Conservation (phyloP, 2,888 invertebrate genomes). For the Tineola bisselliella region DNA sequence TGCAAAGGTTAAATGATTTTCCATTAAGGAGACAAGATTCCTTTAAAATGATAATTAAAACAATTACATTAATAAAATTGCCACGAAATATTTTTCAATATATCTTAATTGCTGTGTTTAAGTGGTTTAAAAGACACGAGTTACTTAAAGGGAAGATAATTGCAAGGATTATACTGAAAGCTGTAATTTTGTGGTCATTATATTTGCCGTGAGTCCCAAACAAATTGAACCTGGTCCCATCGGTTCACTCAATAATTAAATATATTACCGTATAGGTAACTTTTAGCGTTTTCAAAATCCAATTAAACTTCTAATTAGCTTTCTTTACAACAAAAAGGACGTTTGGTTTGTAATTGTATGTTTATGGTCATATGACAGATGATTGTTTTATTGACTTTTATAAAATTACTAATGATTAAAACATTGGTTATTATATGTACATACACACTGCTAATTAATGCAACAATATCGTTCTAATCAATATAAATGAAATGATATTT, state of each 20-base stretch:
- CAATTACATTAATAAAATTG: slow-evolving; percentile 2
- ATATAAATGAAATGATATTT: not conserved
- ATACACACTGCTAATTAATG: not conserved
- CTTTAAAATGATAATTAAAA: not conserved
- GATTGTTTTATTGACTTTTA: not conserved
- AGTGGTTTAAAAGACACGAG: slow-evolving; percentile 6
- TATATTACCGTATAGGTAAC: not conserved
- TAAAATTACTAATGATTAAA: not conserved
- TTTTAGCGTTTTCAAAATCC: not conserved
- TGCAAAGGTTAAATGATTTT: not conserved
- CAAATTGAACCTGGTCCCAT: not conserved
- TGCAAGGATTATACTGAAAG: slow-evolving; percentile 21
- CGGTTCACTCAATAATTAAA: slow-evolving; percentile 1
- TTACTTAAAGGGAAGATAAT: slow-evolving; percentile 2
- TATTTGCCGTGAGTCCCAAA: slow-evolving; percentile 24
- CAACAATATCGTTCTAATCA: not conserved
- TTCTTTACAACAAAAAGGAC: not conserved
- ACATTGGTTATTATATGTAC: too few relatives aligned
- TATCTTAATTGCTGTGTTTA: slow-evolving; percentile 1
- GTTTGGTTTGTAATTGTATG: not conserved
- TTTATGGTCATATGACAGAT: not conserved
- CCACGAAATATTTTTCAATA: not conserved
- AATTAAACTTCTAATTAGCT: not conserved
- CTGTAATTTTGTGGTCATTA: slow-evolving; percentile 52
- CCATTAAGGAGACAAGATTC: not conserved